These are phyloP conservation scores for Marmota flaviventris DNA, from an alignment of 2,113 vertebrate species.

Conservation along the genomic window DNA sequence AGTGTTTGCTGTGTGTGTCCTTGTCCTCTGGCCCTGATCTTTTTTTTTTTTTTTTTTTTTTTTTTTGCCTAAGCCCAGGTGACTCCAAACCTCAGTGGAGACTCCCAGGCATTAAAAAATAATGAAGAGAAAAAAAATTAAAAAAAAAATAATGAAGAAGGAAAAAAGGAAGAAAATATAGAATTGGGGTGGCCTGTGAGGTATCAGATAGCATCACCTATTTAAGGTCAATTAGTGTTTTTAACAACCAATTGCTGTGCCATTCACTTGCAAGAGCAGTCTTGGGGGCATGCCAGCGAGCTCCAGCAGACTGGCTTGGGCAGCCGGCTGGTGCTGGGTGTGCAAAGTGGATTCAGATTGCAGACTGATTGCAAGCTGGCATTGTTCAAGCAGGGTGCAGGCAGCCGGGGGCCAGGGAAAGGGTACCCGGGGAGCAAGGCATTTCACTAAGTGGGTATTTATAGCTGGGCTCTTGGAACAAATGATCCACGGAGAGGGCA, in stretches of 20 bases:
- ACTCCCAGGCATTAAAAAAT: not conserved
- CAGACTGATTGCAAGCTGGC: conserved; percentile 63
- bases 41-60: not conserved
- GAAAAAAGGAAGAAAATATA: conserved; percentile 13
- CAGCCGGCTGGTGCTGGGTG: conserved; percentile 57
- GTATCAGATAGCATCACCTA: conserved; percentile 79
- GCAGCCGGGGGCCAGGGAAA: not conserved
- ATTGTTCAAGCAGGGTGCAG: not conserved
- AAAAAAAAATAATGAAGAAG: not conserved
- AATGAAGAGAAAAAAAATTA: not conserved
- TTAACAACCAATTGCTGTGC: conserved; percentile 74
- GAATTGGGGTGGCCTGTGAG: not conserved
- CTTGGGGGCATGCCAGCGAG: conserved; percentile 75
- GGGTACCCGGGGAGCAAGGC: conserved; percentile 51
- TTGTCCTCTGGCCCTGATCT: not conserved
- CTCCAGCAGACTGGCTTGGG: conserved; percentile 50
- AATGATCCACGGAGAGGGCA: conserved; percentile 71
- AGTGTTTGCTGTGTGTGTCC: no score
- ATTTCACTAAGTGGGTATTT: conserved; percentile 78
- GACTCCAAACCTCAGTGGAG: not conserved
- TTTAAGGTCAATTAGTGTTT: conserved; percentile 80
- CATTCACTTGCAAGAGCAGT: conserved; percentile 78
- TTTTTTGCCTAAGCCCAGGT: not conserved
- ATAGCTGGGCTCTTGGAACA: conserved; percentile 66
- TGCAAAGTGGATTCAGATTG: conserved; percentile 27